phyloP scores from a whole-genome alignment of 2,797 vertebrate genomes.

The Florisuga fusca region DNA sequence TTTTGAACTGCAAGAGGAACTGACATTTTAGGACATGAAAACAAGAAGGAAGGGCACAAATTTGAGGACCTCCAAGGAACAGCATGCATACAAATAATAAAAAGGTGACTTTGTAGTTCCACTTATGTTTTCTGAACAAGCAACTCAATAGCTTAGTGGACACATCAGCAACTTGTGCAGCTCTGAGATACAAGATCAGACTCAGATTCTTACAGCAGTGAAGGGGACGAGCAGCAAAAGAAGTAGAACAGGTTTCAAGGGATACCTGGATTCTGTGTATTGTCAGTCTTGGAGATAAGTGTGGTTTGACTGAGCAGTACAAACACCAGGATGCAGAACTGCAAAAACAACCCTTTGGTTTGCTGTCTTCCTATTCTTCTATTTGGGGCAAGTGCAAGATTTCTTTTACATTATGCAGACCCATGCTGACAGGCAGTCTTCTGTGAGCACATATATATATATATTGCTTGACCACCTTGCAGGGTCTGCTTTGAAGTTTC shows the following conservation, averaged over 20 bases:
- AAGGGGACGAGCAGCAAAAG: not conserved
- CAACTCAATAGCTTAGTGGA: not conserved
- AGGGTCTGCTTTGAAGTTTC: not conserved
- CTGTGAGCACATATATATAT: rapidly evolving
- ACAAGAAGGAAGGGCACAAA: conserved; percentile 29
- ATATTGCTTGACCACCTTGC: rapidly evolving
- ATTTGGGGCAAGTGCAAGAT: rapidly evolving
- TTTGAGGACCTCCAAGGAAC: not conserved
- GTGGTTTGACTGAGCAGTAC: not conserved
- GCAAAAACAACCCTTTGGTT: not conserved
- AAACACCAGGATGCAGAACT: not conserved
- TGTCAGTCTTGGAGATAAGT: rapidly evolving
- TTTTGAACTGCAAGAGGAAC: conserved; percentile 42
- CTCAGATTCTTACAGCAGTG: not conserved
- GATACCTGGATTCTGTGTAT: rapidly evolving
- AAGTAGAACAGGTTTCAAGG: not conserved
- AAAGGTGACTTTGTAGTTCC: not conserved
- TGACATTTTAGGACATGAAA: conserved; percentile 33
- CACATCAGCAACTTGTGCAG: not conserved
- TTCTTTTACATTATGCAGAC: rapidly evolving
- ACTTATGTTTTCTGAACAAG: not conserved
- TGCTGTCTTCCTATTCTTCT: rapidly evolving
- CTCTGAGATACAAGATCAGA: rapidly evolving
- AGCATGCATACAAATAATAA: not conserved
- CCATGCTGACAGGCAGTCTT: not conserved